Evolutionary conservation across 2,113 vertebrate species (phyloP).

Genomic region (Holacanthus passer): DNA sequence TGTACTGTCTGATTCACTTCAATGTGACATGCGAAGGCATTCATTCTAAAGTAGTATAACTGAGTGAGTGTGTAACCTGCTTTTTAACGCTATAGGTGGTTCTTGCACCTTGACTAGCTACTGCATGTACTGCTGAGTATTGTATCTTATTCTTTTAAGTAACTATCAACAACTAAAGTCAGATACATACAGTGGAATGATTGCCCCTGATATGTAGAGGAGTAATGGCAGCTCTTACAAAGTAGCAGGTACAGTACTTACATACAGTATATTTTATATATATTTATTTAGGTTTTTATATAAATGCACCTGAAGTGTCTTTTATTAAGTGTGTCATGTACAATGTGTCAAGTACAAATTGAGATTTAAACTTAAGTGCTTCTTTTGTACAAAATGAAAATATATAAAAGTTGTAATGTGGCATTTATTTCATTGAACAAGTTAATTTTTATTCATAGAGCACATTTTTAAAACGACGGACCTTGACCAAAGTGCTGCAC

Average conservation of each 20-base stretch:
- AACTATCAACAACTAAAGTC: not conserved
- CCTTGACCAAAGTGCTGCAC: not conserved
- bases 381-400: not conserved
- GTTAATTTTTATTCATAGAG: slow-evolving; percentile 10
- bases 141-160: not conserved
- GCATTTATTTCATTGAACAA: slow-evolving; percentile 19
- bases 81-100: not conserved
- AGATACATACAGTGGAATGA: not conserved
- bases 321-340: not conserved
- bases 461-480: slow-evolving; percentile 21
- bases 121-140: not conserved
- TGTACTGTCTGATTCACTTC: not conserved
- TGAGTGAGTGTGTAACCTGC: not conserved
- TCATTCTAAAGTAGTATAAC: too few relatives aligned
- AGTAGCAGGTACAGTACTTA: not conserved
- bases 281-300: not conserved
- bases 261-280: not conserved
- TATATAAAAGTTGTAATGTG: not conserved
- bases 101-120: not conserved
- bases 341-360: not conserved
- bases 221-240: not conserved
- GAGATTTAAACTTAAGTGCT: not conserved
- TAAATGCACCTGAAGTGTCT: not conserved
- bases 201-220: not conserved
- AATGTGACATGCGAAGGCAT: not conserved